Base-by-base conservation (phyloP, 1,140 invertebrate species). In the Streblospio benedicti region DNA sequence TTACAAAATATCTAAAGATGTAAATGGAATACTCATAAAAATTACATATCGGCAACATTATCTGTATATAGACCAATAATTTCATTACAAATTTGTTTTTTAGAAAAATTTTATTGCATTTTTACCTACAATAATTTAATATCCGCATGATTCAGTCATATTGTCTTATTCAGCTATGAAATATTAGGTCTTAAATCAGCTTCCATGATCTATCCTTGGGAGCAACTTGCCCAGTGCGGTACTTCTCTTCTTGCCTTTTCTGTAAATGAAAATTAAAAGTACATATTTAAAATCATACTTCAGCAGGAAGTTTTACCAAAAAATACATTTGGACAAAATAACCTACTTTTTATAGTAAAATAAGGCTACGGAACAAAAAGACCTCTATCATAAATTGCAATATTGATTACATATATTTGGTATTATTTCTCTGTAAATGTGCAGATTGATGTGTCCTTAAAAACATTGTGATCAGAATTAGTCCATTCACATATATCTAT, bases 141-240 rank as follows among this genome's bases (percentile, higher is more conserved):
- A n/a, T n/a, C n/a, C n/a, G n/a, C n/a, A n/a, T n/a, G n/a, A n/a
- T n/a, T n/a, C n/a, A n/a, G n/a, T n/a, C n/a, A n/a, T n/a, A n/a
- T n/a, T n/a, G n/a, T n/a, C n/a, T n/a, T n/a, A n/a, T n/a, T n/a
- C n/a, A n/a, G n/a, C n/a, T n/a, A n/a, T n/a, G n/a, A n/a, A n/a
- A n/a, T 45, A 18, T 25, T 4, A n/a, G 4, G 33, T 16, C 18
- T 45, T 31, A 63, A 20, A 63, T 30, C 45, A 85, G 85, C 75
- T 85, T 86, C 61, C 77, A 81, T 18, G 62, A 23, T 65, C 87
- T 83, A 69, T 89, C 87, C 65, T 79, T 84, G 77, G 89, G 89
- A 28, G 82, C 80, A 0, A 89, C 76, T 78, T 87, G 81, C 4
- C 88, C 88, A 33, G 74, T 83, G 59, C 87, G 79, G 57, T 80